Percentiles rank a stretch among this genome's conserved stretches.
phyloP scores from a whole-genome alignment of 2,797 vertebrate genomes.

The Falco concolor region DNA sequence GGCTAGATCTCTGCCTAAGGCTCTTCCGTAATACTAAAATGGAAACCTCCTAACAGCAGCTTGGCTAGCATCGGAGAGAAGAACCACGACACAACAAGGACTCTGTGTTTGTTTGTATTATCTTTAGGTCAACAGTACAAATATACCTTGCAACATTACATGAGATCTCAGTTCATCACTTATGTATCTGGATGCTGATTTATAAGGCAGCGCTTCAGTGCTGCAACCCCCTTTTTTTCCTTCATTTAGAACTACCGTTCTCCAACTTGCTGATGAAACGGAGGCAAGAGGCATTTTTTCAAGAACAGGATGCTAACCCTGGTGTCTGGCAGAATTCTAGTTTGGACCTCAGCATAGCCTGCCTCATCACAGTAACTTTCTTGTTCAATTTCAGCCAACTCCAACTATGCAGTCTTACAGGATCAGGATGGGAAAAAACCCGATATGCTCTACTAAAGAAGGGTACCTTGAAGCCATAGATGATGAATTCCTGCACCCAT shows the following conservation, averaged over 20 bases:
- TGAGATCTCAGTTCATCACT: background rate
- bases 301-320: background rate
- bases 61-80: background rate
- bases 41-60: background rate
- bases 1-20: background rate
- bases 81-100: background rate
- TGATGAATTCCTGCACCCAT: background rate
- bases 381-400: background rate
- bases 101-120: background rate
- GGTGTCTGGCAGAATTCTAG: background rate
- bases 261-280: background rate
- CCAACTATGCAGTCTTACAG: background rate
- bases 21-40: background rate
- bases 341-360: background rate
- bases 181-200: background rate
- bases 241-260: background rate
- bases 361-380: background rate
- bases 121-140: background rate
- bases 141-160: background rate
- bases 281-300: background rate
- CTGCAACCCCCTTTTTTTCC: background rate
- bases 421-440: no score
- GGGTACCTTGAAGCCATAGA: background rate
- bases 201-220: background rate
- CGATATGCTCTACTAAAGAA: background rate